phyloP scores from a whole-genome alignment of 35 echinoderm and acorn worm species.

The Acanthaster planci region DNA sequence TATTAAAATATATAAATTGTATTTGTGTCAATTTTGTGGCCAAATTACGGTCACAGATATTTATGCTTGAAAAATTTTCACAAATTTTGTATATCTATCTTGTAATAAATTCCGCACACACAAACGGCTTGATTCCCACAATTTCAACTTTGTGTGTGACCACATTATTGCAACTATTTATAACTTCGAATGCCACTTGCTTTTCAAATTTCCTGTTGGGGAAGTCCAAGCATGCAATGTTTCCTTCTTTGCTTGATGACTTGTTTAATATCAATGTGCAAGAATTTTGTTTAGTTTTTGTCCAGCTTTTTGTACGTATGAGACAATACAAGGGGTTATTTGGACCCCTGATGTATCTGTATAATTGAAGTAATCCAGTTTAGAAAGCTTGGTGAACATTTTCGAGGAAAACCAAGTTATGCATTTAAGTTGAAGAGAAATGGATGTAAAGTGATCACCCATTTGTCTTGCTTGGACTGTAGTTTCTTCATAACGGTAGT shows the following conservation, averaged over 20 bases:
- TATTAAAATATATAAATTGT: conserved; percentile 25
- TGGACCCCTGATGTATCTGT: background rate
- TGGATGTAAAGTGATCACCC: background rate
- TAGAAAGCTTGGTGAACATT: conserved; percentile 4
- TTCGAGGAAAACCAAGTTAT: background rate
- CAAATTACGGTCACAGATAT: conserved; percentile 3
- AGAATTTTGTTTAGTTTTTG: background rate
- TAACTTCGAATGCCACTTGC: background rate
- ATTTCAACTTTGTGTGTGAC: conserved; percentile 12
- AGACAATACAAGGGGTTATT: conserved; percentile 8
- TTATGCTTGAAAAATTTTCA: conserved; percentile 22
- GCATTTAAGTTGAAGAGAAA: background rate
- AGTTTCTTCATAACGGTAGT: conserved; percentile 18
- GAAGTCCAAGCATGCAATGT: conserved; percentile 21
- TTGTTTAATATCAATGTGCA: conserved; percentile 5
- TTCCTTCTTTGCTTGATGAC: conserved; percentile 23
- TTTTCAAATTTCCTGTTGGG: conserved; percentile 4
- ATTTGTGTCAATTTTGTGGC: conserved; percentile 11
- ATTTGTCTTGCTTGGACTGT: background rate
- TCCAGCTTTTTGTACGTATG: conserved; percentile 7
- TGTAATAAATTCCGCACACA: conserved; percentile 21
- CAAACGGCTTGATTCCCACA: background rate
- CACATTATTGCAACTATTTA: conserved; percentile 27
- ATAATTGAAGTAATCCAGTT: background rate
- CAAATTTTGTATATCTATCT: conserved; percentile 26